A percentile compares a stretch with the other conserved stretches of the same genome.
Evolutionary conservation across 2,113 vertebrate genomes (phyloP).

Genomic region (Rhegmatorhina hoffmannsi): DNA sequence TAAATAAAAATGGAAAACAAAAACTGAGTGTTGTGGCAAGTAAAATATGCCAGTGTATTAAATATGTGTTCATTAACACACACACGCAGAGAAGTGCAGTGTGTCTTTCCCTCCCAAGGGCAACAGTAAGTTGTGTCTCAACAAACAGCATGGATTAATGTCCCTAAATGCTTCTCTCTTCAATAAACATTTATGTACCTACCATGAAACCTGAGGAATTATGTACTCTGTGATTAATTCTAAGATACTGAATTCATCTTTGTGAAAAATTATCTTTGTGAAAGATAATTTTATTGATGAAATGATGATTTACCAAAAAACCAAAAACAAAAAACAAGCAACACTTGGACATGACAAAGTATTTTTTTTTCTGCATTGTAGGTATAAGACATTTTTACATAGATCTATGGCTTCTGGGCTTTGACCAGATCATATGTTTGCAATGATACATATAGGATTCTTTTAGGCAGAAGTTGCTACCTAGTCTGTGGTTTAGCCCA

Average conservation of each 20-base stretch:
- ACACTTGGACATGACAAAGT: background rate
- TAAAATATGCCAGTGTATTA: background rate
- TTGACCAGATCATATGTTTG: background rate
- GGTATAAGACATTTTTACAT: background rate
- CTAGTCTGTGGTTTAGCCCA: background rate
- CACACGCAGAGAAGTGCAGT: background rate
- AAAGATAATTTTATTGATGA: background rate
- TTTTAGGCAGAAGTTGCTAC: background rate
- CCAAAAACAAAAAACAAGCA: background rate
- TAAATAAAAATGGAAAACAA: background rate
- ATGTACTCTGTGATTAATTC: background rate
- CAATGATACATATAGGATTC: background rate
- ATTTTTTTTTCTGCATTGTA: background rate
- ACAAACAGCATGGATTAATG: slow-evolving; percentile 46
- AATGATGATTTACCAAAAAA: background rate
- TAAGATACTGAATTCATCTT: background rate
- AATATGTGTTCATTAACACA: slow-evolving; percentile 36
- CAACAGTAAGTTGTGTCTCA: slow-evolving; percentile 41
- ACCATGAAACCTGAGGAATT: background rate
- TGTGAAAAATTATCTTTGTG: background rate
- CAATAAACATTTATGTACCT: slow-evolving; percentile 20
- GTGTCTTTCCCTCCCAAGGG: slow-evolving; percentile 10
- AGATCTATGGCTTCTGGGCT: background rate
- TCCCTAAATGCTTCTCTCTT: slow-evolving; percentile 1
- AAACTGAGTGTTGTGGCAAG: background rate